Evolutionary conservation across 2,888 invertebrate genomes (phyloP).

Genomic region (Megaustenia siamemsis): DNA sequence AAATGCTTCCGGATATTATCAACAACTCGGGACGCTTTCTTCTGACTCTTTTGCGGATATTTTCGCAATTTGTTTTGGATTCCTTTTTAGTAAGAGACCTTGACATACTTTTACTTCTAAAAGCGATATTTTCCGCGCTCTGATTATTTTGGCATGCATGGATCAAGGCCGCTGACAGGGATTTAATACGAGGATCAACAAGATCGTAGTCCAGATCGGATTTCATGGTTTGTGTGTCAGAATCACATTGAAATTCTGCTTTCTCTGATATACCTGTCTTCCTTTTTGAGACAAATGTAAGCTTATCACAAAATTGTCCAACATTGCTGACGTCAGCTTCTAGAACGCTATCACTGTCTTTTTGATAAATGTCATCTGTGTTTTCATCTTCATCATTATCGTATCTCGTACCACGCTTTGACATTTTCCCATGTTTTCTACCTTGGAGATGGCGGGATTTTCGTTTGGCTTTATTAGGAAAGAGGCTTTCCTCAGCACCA

Average conservation of each 20-base stretch:
- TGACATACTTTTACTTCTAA: neutral
- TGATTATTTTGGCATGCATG: constrained; percentile 26
- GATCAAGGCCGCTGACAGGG: constrained; percentile 38
- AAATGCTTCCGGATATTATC: constrained; percentile 23
- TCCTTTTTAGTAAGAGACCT: neutral
- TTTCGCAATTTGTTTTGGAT: neutral
- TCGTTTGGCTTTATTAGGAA: neutral
- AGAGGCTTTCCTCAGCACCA: neutral
- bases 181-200: constrained; percentile 43
- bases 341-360: neutral
- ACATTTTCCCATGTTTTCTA: constrained; percentile 11
- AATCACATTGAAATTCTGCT: neutral
- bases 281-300: neutral
- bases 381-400: constrained; percentile 27
- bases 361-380: neutral
- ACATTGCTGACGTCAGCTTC: neutral
- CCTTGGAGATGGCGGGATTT: neutral
- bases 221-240: neutral
- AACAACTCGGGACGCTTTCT: constrained; percentile 1
- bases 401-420: constrained; percentile 26
- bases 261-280: no score
- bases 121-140: constrained; percentile 45
- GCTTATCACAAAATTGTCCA: neutral
- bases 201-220: neutral
- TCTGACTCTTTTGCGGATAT: neutral